Conservation (phyloP, 2,113 vertebrate genomes). For the Psilopsiagon aurifrons region DNA sequence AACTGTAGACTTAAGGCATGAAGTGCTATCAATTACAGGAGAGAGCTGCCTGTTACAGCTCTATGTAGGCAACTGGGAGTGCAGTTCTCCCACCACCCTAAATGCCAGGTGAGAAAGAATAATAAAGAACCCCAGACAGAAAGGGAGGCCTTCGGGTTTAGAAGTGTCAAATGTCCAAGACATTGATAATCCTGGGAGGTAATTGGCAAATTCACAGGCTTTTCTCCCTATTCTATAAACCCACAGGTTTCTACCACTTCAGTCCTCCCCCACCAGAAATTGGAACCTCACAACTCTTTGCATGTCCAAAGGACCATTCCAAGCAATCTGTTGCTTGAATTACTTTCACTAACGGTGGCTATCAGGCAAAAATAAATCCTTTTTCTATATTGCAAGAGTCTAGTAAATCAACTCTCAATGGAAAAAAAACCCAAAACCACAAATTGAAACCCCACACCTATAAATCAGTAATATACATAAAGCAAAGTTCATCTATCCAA, state of each 20-base stretch:
- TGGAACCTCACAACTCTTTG: neutral
- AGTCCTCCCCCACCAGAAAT: rapidly evolving
- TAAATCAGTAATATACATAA: neutral
- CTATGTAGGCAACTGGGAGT: neutral
- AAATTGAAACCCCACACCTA: neutral
- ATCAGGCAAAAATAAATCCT: neutral
- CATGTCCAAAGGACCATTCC: neutral
- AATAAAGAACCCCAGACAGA: neutral
- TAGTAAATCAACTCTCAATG: neutral
- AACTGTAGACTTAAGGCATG: neutral
- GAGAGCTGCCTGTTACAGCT: neutral
- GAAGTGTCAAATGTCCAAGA: neutral
- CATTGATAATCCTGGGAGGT: neutral
- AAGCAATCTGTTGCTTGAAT: neutral
- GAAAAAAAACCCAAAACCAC: neutral
- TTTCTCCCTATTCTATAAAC: neutral
- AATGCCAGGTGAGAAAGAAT: neutral
- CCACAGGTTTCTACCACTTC: neutral
- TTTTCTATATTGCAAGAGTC: neutral
- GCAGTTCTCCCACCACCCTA: neutral
- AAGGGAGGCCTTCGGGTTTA: neutral
- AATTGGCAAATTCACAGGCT: neutral
- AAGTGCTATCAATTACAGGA: neutral
- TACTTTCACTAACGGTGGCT: neutral
- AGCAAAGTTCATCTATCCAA: neutral